Conservation (phyloP, 1,140 invertebrate species). For the Drosophila athabasca region DNA sequence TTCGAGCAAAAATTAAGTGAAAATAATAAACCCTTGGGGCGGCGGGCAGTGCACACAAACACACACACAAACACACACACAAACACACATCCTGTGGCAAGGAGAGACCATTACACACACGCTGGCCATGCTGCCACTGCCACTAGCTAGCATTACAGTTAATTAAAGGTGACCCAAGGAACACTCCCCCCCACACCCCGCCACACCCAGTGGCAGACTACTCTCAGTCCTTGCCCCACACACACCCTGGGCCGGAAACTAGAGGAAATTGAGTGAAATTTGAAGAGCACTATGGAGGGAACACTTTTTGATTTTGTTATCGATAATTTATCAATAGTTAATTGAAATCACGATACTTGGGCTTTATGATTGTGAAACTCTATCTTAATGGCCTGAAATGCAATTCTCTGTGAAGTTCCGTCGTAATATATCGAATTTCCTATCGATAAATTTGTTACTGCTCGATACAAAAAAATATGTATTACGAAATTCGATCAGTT, state of each 20-base stretch:
- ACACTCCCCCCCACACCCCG: neutral
- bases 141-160: slow-evolving; percentile 58
- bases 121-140: slow-evolving; percentile 12
- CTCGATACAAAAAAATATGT: no score
- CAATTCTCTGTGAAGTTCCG: no score
- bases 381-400: no score
- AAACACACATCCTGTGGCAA: slow-evolving; percentile 9
- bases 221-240: neutral
- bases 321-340: no score
- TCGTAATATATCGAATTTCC: no score
- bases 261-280: neutral
- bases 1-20: slow-evolving; percentile 76
- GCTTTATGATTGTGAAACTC: no score
- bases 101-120: slow-evolving; percentile 40
- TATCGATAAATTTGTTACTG: no score
- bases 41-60: slow-evolving; percentile 10
- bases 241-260: slow-evolving; percentile 36
- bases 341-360: no score
- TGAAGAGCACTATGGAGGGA: no score
- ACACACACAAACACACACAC: slow-evolving; percentile 21
- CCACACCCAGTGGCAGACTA: slow-evolving; percentile 3
- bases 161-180: slow-evolving; percentile 61
- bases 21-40: slow-evolving; percentile 70
- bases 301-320: no score
- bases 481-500: no score